Base-by-base conservation (phyloP, 2,113 vertebrate genomes). In the Trogon melanurus region DNA sequence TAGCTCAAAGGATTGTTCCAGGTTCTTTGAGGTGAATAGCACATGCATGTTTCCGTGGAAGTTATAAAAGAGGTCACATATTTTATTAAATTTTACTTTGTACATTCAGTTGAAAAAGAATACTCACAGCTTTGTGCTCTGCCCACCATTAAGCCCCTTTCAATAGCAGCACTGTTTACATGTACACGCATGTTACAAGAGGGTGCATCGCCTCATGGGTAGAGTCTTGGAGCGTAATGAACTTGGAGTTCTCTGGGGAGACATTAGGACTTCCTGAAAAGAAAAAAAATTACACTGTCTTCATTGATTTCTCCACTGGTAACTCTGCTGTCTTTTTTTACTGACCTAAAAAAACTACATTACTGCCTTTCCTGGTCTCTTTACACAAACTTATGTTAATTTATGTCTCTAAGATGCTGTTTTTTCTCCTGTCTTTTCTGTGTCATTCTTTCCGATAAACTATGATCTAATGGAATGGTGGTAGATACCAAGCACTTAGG, bases 181-280 rank as follows among this genome's bases (percentile, higher is more conserved):
- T 26, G 3, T 30, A 6, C 18, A 30, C 1, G 0, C 1, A 7
- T 22, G 1, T 34, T 87, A 29, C 4, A 22, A 41, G 9, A 65
- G 30, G 32, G 25, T 56, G 13, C 15, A 11, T 61, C 23, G 26
- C n/a, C 23, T 87, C 4, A 3, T 45, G 66, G 27, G 2, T 32
- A 41, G 10, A 11, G 27, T 4, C 0, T 41, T 41, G 41, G 41
- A 41, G 41, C 41, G 11, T 41, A 47, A 76, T 85, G 72, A 65
- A 25, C 41, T 25, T 38, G 32, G 45, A 36, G 25, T 41, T 86
- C 21, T 20, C 14, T 36, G 54, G 38, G 22, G 32, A 75, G 36
- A 65, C 32, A 7, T 41, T 50, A 76, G 19, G n/a, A n/a, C n/a
- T 69, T 70, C 30, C n/a, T 47, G 25, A 50, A 54, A 71, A 71